A percentile compares a stretch with the other conserved stretches of the same genome.
These are phyloP conservation scores for Alsophila aescularia DNA, from an alignment of 2,888 invertebrate genomes.

Conservation along the genomic window DNA sequence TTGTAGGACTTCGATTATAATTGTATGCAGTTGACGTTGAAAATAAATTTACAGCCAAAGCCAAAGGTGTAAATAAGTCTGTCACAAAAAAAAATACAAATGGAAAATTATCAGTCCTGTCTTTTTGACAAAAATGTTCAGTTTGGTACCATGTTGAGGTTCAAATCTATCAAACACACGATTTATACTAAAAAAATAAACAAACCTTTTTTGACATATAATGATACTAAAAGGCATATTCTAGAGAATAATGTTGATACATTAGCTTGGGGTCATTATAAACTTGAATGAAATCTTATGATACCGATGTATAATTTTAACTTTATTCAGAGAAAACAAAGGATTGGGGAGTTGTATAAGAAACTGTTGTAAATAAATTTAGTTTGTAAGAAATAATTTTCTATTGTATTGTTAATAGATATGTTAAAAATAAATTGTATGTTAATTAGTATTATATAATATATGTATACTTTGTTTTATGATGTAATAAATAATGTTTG, in stretches of 20 bases:
- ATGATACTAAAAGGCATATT: constrained; percentile 22
- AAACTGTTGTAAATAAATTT: too few relatives aligned
- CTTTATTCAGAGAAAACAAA: too few relatives aligned
- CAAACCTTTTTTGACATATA: constrained; percentile 27
- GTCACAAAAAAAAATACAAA: background rate
- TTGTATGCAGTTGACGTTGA: background rate
- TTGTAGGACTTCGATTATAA: background rate
- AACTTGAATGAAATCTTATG: background rate
- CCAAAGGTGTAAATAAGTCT: background rate
- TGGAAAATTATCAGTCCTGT: background rate
- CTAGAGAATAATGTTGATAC: background rate
- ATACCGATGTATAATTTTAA: too few relatives aligned
- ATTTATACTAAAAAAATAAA: constrained; percentile 38
- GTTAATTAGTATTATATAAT: too few relatives aligned
- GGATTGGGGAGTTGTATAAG: background rate
- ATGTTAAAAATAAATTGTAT: too few relatives aligned
- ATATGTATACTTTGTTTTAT: too few relatives aligned
- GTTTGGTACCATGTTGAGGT: background rate
- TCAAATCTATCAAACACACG: constrained; percentile 30
- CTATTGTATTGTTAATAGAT: too few relatives aligned
- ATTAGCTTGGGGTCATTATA: constrained; percentile 9
- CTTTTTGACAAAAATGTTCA: too few relatives aligned
- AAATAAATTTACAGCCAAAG: background rate
- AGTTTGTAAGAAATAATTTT: too few relatives aligned
- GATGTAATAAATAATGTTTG: background rate